phyloP scores from a whole-genome alignment of 2,888 invertebrate genomes.

The Dynastes maya region DNA sequence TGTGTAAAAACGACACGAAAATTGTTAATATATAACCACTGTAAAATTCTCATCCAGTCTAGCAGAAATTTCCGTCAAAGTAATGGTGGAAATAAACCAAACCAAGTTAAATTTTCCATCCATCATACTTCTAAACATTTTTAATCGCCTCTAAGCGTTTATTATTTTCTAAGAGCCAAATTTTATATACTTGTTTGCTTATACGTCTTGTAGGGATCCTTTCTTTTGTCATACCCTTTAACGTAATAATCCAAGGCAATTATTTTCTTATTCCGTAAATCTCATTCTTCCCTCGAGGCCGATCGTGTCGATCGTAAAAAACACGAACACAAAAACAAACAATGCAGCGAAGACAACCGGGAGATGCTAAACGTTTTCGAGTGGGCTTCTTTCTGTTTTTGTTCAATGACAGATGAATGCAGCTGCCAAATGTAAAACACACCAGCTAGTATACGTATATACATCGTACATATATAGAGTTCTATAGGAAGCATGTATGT shows the following conservation, averaged over 20 bases:
- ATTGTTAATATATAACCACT: no score
- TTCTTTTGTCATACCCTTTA: neutral
- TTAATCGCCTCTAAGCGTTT: no score
- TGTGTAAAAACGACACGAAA: no score
- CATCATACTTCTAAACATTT: no score
- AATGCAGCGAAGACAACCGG: slow-evolving; percentile 18
- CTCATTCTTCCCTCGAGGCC: neutral
- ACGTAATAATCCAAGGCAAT: slow-evolving; percentile 13
- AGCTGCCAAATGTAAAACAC: slow-evolving; percentile 35
- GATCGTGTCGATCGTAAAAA: slow-evolving; percentile 22
- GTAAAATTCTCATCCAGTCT: no score
- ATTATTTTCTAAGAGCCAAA: no score
- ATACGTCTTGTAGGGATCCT: no score
- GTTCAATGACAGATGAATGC: slow-evolving; percentile 42
- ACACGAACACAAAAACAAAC: slow-evolving; percentile 27
- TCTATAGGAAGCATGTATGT: slow-evolving; percentile 3
- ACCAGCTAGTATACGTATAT: neutral
- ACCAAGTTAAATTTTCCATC: no score
- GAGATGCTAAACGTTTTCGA: slow-evolving; percentile 19
- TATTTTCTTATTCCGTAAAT: slow-evolving; percentile 11
- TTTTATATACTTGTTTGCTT: no score
- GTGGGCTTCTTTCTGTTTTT: slow-evolving; percentile 41
- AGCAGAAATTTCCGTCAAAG: no score
- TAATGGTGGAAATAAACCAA: no score
- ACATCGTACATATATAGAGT: slow-evolving; percentile 5